Evolutionary conservation across 1,140 invertebrate genomes (phyloP).

Genomic region (Heliconius hermathena): DNA sequence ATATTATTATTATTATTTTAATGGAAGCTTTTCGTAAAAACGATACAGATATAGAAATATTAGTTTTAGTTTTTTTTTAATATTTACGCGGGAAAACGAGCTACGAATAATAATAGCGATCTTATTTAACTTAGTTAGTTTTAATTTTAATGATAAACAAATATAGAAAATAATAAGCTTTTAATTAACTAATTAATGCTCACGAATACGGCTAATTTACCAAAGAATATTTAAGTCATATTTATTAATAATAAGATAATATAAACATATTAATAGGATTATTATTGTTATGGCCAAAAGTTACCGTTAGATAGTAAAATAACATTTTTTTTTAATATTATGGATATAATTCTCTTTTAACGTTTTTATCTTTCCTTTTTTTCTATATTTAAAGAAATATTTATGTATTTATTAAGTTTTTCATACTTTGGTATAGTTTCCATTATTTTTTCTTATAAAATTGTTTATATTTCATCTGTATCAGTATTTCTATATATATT

Average conservation of each 20-base stretch:
- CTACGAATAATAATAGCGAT: not conserved
- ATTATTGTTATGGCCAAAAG: constrained; percentile 22
- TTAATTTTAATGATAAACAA: not conserved
- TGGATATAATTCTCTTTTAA: not conserved
- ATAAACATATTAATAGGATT: constrained; percentile 25
- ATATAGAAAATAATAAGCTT: constrained; percentile 12
- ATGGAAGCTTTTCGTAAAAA: constrained; percentile 18
- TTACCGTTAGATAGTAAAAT: constrained; percentile 31
- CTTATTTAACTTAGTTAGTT: constrained; percentile 10
- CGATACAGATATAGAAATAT: not conserved
- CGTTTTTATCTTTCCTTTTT: not conserved
- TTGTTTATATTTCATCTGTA: not conserved
- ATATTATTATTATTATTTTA: not conserved
- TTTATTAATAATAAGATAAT: constrained; percentile 24
- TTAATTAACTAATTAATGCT: constrained; percentile 33
- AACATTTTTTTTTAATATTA: not conserved
- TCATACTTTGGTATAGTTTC: not conserved
- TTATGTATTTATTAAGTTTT: constrained; percentile 11
- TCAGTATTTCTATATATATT: constrained; percentile 16
- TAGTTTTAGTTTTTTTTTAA: not conserved
- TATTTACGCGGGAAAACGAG: constrained; percentile 32
- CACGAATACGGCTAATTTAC: constrained; percentile 64
- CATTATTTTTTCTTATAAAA: not conserved
- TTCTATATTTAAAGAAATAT: constrained; percentile 28
- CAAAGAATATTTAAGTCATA: constrained; percentile 59